Evolutionary conservation across 2,797 vertebrate species (phyloP), one percentile per base, ranked within the genome.

Genomic region (Tragopan temminckii): DNA sequence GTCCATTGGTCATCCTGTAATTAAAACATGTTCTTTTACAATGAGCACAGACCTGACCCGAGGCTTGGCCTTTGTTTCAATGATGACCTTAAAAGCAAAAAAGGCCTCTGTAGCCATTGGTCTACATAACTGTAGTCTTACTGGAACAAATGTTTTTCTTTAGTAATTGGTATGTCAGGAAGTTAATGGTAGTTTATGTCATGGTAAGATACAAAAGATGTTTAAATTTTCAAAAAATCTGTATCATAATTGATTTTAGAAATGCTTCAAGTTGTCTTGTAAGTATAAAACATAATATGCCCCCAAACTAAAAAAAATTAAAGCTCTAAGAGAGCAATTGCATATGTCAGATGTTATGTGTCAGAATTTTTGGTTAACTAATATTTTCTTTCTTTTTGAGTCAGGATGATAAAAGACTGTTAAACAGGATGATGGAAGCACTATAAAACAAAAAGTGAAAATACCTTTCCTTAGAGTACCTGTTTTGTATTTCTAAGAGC

Each of bases 121-220:
- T 31, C 16, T 80, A 36, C 17, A 66, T 58, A 67, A 8, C 13
- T 38, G 36, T n/a, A 50, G 16, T 59, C 35, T 27, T 36, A 8
- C 42, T 50, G 55, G 29, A 76, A 33, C 42, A 57, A 61, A 66
- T 52, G 13, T 19, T 74, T 76, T 72, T 52, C 25, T 84, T 77
- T 9, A 42, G 35, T 50, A 70, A 42, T 7, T 62, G 24, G 2
- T 36, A 50, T 0, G 0, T 19, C 17, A 31, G 2, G 11, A 76
- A 5, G 29, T 78, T 55, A 53, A 64, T 50, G 58, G 53, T 8
- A 76, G 36, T 76, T 58, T 35, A 13, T 85, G 19, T 75, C 40
- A 29, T 11, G 17, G 23, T 43, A 43, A 35, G 31, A 11, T 23
- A 25, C 15, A 61, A 35, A 57, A 63, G 13, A 29, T 50, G 55